Conservation (phyloP, 2,888 invertebrate species). For the Athetis lepigone region DNA sequence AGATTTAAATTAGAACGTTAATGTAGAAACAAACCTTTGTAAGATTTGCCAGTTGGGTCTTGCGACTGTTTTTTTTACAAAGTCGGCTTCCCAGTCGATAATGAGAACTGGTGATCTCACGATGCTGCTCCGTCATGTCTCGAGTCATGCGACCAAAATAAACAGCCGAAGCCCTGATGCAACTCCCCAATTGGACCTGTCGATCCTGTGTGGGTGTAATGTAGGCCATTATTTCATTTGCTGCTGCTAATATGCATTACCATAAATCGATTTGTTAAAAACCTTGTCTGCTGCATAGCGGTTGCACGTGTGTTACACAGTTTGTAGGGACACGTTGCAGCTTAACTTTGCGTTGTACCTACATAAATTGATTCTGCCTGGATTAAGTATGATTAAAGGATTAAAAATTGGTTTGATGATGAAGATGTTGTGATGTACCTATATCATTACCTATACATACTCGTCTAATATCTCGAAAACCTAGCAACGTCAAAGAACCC, state of each 20-base stretch:
- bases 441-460: no score
- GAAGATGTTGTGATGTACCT: no score
- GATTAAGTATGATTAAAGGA: background rate
- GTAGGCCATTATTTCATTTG: slow-evolving; percentile 68
- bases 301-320: slow-evolving; percentile 1
- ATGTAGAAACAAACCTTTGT: slow-evolving; percentile 15
- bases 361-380: background rate
- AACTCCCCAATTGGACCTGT: slow-evolving; percentile 77
- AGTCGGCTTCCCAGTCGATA: slow-evolving; percentile 59
- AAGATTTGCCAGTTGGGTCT: slow-evolving; percentile 38
- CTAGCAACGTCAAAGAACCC: no score
- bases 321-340: background rate
- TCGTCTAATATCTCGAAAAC: no score
- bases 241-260: slow-evolving; percentile 56
- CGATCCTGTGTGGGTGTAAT: slow-evolving; percentile 69
- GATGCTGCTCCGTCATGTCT: slow-evolving; percentile 79
- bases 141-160: slow-evolving; percentile 86
- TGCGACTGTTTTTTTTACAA: slow-evolving; percentile 45
- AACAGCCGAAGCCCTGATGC: slow-evolving; percentile 73
- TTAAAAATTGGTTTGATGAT: no score
- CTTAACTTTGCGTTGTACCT: background rate
- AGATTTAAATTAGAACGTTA: slow-evolving; percentile 45
- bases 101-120: slow-evolving; percentile 85
- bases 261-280: slow-evolving; percentile 44
- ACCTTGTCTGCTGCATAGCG: background rate